These are phyloP conservation scores for Acanthiza pusilla DNA, from an alignment of 2,797 vertebrate genomes.

Conservation along the genomic window DNA sequence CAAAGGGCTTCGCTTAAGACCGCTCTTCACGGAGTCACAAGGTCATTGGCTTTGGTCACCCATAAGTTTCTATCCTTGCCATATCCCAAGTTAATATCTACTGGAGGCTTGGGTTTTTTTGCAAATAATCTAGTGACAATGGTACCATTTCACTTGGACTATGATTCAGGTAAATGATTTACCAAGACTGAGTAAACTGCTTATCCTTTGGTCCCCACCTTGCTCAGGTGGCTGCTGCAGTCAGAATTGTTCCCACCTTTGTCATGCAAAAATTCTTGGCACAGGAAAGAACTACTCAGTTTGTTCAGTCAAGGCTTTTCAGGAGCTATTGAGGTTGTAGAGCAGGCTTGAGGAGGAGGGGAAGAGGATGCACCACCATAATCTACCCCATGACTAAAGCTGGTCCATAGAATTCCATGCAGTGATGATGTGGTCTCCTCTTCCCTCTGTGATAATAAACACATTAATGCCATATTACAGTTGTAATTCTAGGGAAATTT, in stretches of 20 bases:
- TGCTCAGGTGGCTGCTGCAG: not conserved
- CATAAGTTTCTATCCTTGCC: not conserved
- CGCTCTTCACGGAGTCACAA: not conserved
- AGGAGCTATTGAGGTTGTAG: fast-evolving
- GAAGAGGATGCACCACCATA: not conserved
- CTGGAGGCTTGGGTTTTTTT: not conserved
- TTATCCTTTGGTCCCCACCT: not conserved
- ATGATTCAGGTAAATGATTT: not conserved
- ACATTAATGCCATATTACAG: not conserved
- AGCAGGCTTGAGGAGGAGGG: not conserved
- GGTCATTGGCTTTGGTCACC: not conserved
- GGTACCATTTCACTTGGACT: not conserved
- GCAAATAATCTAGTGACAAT: not conserved
- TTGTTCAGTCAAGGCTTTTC: not conserved
- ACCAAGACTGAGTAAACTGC: not conserved
- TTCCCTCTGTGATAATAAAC: not conserved
- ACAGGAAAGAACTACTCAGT: not conserved
- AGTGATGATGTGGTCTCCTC: not conserved
- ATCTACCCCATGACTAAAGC: not conserved
- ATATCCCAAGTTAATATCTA: too few species aligned
- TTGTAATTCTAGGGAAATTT: not conserved
- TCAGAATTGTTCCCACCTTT: not conserved
- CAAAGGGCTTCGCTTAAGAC: not conserved
- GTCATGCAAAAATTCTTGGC: not conserved
- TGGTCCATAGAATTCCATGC: not conserved